These are phyloP conservation scores for Bathynomus jamesi DNA, from an alignment of 1,140 invertebrate species.

Conservation along the genomic window DNA sequence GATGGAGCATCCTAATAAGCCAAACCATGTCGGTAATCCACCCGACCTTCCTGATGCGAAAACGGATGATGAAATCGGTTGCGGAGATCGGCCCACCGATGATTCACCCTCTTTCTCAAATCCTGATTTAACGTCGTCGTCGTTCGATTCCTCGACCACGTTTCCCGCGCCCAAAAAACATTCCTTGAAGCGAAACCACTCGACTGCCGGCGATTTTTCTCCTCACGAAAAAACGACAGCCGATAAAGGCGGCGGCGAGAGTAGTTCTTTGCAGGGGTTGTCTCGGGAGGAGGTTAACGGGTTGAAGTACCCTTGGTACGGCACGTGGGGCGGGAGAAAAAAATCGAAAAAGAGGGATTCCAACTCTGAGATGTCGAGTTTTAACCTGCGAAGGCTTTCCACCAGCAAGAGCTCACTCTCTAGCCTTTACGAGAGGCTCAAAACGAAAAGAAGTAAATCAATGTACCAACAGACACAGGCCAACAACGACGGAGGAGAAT, in stretches of 20 bases:
- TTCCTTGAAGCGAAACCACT: not conserved
- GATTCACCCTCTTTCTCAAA: too few relatives aligned
- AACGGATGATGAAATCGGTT: too few relatives aligned
- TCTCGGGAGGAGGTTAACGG: too few relatives aligned
- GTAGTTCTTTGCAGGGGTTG: not conserved
- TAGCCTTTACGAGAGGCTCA: not conserved
- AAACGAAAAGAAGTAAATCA: not conserved
- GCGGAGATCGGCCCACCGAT: too few relatives aligned
- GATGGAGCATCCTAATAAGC: not conserved
- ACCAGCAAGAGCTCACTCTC: not conserved
- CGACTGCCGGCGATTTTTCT: not conserved
- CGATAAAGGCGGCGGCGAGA: not conserved
- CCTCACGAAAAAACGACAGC: not conserved
- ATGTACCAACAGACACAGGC: not conserved
- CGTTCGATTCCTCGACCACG: not conserved
- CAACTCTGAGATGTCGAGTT: not conserved
- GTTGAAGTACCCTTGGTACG: not conserved
- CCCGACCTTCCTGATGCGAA: not conserved
- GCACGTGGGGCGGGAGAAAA: not conserved
- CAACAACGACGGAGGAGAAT: not conserved
- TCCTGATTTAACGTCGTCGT: not conserved
- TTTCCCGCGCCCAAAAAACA: not conserved
- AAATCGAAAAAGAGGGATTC: not conserved
- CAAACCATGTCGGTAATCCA: not conserved
- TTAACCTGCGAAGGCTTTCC: not conserved